Conservation (phyloP, 1,140 invertebrate species). For the Eriosoma lanigerum region DNA sequence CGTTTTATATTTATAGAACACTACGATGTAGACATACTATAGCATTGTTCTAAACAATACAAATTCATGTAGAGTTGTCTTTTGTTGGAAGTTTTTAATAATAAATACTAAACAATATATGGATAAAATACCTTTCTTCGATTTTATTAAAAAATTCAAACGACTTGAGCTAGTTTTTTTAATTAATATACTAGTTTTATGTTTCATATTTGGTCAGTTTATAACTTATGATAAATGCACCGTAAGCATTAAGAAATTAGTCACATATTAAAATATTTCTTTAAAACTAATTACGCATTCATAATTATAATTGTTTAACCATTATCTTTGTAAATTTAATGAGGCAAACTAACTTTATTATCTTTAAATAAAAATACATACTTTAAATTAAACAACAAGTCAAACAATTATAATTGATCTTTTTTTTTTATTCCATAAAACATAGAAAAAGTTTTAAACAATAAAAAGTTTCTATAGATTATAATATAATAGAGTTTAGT, state of each 20-base stretch:
- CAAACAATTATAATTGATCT: neutral
- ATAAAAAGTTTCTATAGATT: too few species aligned
- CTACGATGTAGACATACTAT: neutral
- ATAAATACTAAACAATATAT: slow-evolving; percentile 4
- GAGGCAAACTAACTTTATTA: neutral
- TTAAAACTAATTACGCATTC: slow-evolving; percentile 15
- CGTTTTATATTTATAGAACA: neutral
- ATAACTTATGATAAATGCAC: neutral
- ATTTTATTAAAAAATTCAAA: slow-evolving; percentile 5
- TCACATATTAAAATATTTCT: neutral
- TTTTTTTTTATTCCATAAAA: too few species aligned
- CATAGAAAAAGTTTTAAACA: too few species aligned
- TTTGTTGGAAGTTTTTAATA: neutral
- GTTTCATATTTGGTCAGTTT: neutral
- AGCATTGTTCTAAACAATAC: neutral
- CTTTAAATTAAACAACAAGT: neutral
- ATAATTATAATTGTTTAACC: neutral
- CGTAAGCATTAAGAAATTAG: too few species aligned
- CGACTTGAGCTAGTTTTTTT: neutral
- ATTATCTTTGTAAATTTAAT: neutral
- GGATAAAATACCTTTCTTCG: neutral
- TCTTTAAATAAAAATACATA: neutral
- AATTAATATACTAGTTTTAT: neutral
- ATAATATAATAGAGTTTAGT: too few species aligned
- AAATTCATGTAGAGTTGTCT: neutral